Conservation (phyloP, 2,888 invertebrate genomes). For the Atethmia centrago region DNA sequence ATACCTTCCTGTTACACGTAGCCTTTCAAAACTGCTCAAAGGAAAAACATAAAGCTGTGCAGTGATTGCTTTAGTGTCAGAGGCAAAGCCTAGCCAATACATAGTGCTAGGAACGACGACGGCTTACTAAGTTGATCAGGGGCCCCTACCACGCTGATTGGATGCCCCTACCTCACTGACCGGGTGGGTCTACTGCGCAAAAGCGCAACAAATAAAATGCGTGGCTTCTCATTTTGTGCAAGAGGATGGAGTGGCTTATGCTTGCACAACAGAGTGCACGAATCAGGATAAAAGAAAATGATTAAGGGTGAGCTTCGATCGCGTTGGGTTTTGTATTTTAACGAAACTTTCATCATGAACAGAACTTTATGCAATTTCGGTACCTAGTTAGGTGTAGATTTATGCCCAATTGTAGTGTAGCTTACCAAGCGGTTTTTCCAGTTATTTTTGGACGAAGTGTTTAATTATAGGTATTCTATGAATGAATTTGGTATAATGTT, state of each 20-base stretch:
- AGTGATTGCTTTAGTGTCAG: slow-evolving; percentile 41
- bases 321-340: background rate
- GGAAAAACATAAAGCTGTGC: slow-evolving; percentile 14
- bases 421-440: background rate
- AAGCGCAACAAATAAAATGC: slow-evolving; percentile 7
- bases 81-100: slow-evolving; percentile 47
- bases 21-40: slow-evolving; percentile 41
- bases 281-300: background rate
- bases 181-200: background rate
- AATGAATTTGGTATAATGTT: background rate
- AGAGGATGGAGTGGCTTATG: background rate
- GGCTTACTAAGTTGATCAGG: slow-evolving; percentile 34
- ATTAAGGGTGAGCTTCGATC: background rate
- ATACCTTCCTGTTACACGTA: background rate
- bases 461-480: background rate
- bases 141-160: background rate
- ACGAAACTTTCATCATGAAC: background rate
- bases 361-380: background rate
- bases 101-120: slow-evolving; percentile 17
- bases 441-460: background rate
- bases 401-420: background rate
- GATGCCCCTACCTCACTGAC: background rate
- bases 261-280: background rate
- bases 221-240: background rate
- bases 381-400: background rate